A percentile compares a stretch with the other conserved stretches of the same genome.
Evolutionary conservation across 2,888 invertebrate species (phyloP).

Genomic region (Parnassius glacialis): DNA sequence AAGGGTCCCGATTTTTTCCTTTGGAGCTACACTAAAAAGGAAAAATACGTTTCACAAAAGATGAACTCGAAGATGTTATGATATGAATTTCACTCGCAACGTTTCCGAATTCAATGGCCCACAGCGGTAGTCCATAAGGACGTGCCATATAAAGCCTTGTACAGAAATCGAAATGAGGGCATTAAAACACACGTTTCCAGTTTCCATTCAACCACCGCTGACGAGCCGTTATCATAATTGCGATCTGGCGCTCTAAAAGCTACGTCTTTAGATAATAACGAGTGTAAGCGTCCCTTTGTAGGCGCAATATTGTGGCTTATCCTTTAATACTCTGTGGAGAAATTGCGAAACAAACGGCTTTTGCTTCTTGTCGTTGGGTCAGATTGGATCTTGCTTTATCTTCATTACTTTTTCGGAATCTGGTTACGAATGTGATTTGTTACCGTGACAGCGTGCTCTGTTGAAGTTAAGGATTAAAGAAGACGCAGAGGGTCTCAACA

Average conservation of each 20-base stretch:
- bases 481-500: too few species aligned
- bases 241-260: conserved; percentile 20
- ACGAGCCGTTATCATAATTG: conserved; percentile 17
- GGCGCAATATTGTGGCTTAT: conserved; percentile 19
- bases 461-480: too few species aligned
- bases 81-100: too few species aligned
- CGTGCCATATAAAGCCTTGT: conserved; percentile 1
- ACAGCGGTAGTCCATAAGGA: background rate
- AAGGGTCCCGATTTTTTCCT: too few species aligned
- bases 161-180: conserved; percentile 5
- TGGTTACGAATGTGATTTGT: too few species aligned
- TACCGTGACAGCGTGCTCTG: too few species aligned
- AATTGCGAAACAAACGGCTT: conserved; percentile 14
- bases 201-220: conserved; percentile 15
- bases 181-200: conserved; percentile 9
- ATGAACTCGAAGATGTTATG: too few species aligned
- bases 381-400: conserved; percentile 5
- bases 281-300: conserved; percentile 11
- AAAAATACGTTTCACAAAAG: too few species aligned
- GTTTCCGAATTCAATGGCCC: background rate
- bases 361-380: conserved; percentile 3
- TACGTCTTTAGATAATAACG: conserved; percentile 13
- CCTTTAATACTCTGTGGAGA: conserved; percentile 18
- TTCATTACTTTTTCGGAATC: background rate
- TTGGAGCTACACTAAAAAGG: too few species aligned